Evolutionary conservation across 1,140 invertebrate species (phyloP).

Genomic region (Caenorhabditis brenneri): DNA sequence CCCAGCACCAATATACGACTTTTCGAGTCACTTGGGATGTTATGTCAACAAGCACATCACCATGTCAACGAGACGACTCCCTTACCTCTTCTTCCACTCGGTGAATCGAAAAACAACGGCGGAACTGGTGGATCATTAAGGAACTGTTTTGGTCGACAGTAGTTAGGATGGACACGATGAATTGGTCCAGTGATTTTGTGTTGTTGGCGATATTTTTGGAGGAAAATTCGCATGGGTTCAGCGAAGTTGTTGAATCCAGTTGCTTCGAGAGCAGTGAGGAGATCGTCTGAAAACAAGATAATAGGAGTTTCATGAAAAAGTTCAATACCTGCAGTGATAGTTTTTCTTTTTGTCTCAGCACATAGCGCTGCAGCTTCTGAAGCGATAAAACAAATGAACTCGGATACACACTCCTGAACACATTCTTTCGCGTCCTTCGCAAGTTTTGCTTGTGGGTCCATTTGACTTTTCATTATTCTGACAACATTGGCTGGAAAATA

Average conservation of each 20-base stretch:
- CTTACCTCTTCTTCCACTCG: not conserved
- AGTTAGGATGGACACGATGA: not conserved
- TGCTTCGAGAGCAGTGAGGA: slow-evolving; percentile 84
- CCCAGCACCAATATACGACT: too few relatives aligned
- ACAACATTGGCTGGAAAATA: slow-evolving; percentile 85
- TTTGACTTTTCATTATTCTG: slow-evolving; percentile 97
- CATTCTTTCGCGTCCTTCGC: slow-evolving; percentile 99
- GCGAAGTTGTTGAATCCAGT: slow-evolving; percentile 98
- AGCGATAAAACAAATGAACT: slow-evolving; percentile 99
- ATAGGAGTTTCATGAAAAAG: not conserved
- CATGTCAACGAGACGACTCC: too few relatives aligned
- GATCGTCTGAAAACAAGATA: slow-evolving; percentile 79
- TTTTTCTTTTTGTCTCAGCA: slow-evolving; percentile 42
- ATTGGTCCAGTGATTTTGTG: not conserved
- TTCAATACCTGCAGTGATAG: not conserved
- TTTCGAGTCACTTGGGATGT: too few relatives aligned
- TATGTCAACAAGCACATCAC: too few relatives aligned
- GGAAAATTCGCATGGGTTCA: slow-evolving; percentile 91
- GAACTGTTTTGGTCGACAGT: not conserved
- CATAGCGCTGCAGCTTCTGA: slow-evolving; percentile 78
- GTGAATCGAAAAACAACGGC: not conserved
- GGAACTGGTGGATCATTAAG: not conserved
- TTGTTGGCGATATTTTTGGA: slow-evolving; percentile 83
- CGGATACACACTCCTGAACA: slow-evolving; percentile 98
- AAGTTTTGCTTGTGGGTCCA: slow-evolving; percentile 92